Percentiles rank a stretch among this genome's conserved stretches.
Evolutionary conservation across 2,797 vertebrate genomes (phyloP).

Genomic region (Vespertilio murinus): DNA sequence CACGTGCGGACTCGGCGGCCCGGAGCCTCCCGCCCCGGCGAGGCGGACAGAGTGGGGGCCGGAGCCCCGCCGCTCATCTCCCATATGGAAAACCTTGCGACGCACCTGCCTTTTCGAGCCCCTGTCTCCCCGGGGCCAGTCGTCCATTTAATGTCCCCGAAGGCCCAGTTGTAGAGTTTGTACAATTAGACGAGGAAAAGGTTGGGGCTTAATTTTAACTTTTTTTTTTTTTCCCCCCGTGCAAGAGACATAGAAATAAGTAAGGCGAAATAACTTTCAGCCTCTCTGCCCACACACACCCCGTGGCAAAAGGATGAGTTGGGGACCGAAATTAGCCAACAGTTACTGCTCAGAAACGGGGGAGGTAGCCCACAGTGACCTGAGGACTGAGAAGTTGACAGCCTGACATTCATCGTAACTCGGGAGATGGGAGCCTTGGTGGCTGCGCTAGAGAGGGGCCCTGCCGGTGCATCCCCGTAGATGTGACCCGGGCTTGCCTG

Average conservation of each 20-base stretch:
- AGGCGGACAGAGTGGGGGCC: neutral
- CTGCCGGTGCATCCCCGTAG: neutral
- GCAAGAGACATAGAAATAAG: conserved; percentile 3
- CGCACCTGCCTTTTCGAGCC: neutral
- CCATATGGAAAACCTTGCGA: conserved; percentile 51
- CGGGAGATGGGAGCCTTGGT: neutral
- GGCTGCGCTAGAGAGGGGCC: neutral
- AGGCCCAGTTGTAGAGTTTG: neutral
- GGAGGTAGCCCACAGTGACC: neutral
- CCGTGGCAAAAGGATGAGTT: neutral
- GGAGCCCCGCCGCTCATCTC: neutral
- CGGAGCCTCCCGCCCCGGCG: neutral
- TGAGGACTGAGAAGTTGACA: neutral
- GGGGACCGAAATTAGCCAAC: too few species aligned
- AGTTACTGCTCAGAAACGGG: neutral
- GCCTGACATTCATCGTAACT: neutral
- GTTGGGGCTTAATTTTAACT: neutral
- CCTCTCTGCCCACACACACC: neutral
- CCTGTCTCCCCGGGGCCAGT: neutral
- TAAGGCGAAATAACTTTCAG: conserved; percentile 18
- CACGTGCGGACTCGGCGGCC: conserved; percentile 32
- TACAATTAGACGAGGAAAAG: neutral
- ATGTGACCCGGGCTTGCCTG: neutral
- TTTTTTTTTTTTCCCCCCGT: too few species aligned
- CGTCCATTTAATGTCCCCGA: neutral